Conservation (phyloP, 2,113 vertebrate genomes). For the Chloebia gouldiae region DNA sequence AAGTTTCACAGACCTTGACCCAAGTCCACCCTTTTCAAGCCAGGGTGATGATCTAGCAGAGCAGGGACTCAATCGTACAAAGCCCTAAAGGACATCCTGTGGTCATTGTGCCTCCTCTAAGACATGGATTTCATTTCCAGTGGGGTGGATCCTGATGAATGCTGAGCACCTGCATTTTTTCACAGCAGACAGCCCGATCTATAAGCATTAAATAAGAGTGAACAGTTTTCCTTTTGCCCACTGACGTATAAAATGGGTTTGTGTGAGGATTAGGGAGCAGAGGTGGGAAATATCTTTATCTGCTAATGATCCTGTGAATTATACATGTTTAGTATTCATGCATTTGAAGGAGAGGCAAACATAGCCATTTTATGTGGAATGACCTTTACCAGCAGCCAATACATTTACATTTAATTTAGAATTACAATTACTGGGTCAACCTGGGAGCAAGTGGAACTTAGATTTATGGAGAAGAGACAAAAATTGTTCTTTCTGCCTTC, state of each 20-base stretch:
- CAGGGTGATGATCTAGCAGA: neutral
- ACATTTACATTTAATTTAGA: conserved; percentile 66
- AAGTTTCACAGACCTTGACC: neutral
- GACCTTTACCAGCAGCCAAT: conserved; percentile 63
- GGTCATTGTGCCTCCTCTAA: neutral
- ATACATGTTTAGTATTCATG: conserved; percentile 49
- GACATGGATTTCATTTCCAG: neutral
- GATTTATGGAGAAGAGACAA: conserved; percentile 25
- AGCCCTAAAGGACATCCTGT: neutral
- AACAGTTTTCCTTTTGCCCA: conserved; percentile 13
- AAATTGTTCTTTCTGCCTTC: conserved; percentile 1
- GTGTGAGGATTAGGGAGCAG: conserved; percentile 16
- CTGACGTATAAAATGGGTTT: neutral
- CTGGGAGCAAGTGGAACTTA: conserved; percentile 53
- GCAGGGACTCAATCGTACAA: neutral
- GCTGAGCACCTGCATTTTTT: neutral
- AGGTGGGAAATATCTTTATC: conserved; percentile 53
- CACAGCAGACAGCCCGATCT: neutral
- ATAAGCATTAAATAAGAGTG: neutral
- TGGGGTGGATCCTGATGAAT: neutral
- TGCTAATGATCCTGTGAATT: conserved; percentile 61
- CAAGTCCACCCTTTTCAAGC: neutral
- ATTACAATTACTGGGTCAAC: conserved; percentile 59
- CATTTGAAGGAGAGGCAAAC: conserved; percentile 48
- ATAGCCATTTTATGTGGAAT: conserved; percentile 26